Evolutionary conservation across 2,113 vertebrate genomes (phyloP).

Genomic region (Mobula birostris): DNA sequence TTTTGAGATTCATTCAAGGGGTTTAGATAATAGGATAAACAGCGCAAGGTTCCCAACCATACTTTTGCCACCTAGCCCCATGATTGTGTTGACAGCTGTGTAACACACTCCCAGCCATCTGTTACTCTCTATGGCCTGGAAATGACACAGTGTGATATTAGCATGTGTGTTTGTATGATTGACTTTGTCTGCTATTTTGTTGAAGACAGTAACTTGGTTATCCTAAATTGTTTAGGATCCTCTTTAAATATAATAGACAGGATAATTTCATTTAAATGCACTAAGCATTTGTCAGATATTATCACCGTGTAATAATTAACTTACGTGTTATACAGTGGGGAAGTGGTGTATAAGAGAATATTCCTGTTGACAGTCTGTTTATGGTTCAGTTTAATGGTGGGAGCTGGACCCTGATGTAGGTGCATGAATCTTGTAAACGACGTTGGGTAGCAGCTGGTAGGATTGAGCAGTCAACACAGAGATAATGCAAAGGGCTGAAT

Average conservation of each 20-base stretch:
- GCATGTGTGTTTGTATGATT: slow-evolving; percentile 19
- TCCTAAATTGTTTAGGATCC: neutral
- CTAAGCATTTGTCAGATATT: neutral
- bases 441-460: neutral
- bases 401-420: neutral
- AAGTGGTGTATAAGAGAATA: neutral
- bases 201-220: slow-evolving; percentile 1
- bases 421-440: neutral
- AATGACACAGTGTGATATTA: slow-evolving; percentile 35
- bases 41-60: slow-evolving; percentile 7
- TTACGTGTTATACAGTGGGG: neutral
- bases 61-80: slow-evolving; percentile 11
- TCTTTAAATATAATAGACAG: neutral
- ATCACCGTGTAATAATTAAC: neutral
- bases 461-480: neutral
- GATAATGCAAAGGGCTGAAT: neutral
- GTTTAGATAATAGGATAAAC: slow-evolving; percentile 22
- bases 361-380: neutral
- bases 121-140: slow-evolving; percentile 34
- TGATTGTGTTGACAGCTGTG: slow-evolving; percentile 23
- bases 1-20: slow-evolving; percentile 9
- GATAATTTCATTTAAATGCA: neutral
- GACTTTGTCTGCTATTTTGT: slow-evolving; percentile 20
- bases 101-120: slow-evolving; percentile 22
- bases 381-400: neutral